A percentile compares a stretch with the other conserved stretches of the same genome.
phyloP scores from a whole-genome alignment of 2,113 vertebrate species.

The Anthoscopus minutus region DNA sequence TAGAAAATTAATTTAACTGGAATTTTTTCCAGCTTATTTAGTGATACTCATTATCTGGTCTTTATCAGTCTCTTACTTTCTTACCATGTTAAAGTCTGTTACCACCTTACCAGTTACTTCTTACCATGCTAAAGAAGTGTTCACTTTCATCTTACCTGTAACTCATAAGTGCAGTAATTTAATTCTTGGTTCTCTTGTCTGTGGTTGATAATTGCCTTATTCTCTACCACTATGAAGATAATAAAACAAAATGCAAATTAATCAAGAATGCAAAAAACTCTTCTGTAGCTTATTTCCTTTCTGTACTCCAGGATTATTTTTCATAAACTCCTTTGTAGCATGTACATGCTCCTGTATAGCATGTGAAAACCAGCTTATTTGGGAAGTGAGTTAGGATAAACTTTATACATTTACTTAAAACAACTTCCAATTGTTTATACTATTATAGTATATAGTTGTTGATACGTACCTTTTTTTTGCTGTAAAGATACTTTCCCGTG shows the following conservation, averaged over 20 bases:
- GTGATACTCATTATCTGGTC: background rate
- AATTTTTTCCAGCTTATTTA: background rate
- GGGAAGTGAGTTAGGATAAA: background rate
- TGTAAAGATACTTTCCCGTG: background rate
- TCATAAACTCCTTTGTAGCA: background rate
- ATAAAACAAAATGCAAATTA: background rate
- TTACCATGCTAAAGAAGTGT: background rate
- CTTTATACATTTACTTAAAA: background rate
- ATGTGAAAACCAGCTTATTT: background rate
- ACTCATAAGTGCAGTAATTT: background rate
- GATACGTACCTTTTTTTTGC: too few relatives aligned
- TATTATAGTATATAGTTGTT: background rate
- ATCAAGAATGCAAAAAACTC: background rate
- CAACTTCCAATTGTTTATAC: background rate
- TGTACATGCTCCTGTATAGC: background rate
- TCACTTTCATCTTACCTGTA: background rate
- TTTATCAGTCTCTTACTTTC: background rate
- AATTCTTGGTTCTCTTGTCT: background rate
- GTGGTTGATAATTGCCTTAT: background rate
- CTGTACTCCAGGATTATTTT: background rate
- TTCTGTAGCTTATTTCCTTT: background rate
- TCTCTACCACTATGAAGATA: background rate
- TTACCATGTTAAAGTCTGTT: background rate
- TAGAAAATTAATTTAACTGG: background rate
- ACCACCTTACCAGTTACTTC: too few relatives aligned